Evolutionary conservation across 2,888 invertebrate genomes (phyloP).

Genomic region (Xanthorhoe designata): DNA sequence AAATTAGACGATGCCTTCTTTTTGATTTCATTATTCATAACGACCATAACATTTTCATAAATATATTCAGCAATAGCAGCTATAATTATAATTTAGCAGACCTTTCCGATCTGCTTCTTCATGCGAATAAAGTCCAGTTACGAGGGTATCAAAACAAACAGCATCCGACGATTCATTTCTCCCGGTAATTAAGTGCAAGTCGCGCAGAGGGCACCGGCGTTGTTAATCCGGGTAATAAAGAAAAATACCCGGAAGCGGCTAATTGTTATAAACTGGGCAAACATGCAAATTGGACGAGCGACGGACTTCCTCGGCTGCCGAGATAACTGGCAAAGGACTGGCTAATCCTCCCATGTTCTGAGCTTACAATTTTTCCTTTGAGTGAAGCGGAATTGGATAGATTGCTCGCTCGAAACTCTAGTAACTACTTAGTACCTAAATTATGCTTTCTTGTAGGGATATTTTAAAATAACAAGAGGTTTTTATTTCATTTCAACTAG

Average conservation of each 20-base stretch:
- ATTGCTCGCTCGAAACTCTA: constrained; percentile 24
- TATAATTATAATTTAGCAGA: not conserved
- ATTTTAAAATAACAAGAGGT: too few species aligned
- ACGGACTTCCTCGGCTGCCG: constrained; percentile 59
- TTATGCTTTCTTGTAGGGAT: not conserved
- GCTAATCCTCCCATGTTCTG: constrained; percentile 29
- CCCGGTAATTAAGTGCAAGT: constrained; percentile 69
- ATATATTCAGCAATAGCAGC: too few species aligned
- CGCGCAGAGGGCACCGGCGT: constrained; percentile 49
- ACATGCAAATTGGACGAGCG: constrained; percentile 77
- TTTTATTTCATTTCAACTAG: not conserved
- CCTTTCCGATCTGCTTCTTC: constrained; percentile 3
- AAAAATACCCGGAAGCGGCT: constrained; percentile 77
- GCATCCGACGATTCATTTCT: constrained; percentile 60
- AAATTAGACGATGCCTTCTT: too few species aligned
- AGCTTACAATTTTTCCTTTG: constrained; percentile 33
- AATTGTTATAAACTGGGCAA: constrained; percentile 82
- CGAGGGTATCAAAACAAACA: constrained; percentile 49
- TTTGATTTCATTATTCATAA: too few species aligned
- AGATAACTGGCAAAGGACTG: constrained; percentile 58
- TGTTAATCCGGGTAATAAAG: constrained; percentile 81
- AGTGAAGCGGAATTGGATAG: constrained; percentile 23
- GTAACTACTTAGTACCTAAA: constrained; percentile 6
- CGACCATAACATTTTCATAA: too few species aligned
- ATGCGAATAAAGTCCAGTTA: constrained; percentile 15